Conservation (phyloP, 2,888 invertebrate species). For the Troilus luridus region DNA sequence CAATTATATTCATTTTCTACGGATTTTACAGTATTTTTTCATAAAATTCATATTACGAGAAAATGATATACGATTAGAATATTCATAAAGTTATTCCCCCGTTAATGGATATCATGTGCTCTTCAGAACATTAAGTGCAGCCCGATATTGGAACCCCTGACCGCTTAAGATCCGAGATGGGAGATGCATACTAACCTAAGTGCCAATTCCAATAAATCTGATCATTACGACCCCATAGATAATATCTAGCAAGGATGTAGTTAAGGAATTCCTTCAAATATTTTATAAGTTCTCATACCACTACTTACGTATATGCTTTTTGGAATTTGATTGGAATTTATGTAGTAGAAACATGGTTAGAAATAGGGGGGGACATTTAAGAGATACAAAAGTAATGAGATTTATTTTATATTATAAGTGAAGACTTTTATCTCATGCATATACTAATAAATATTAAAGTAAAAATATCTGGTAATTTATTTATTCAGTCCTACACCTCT, state of each 20-base stretch:
- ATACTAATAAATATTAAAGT: too few relatives aligned
- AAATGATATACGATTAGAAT: neutral
- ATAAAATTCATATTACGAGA: neutral
- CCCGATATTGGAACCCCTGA: neutral
- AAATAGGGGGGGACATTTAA: too few relatives aligned
- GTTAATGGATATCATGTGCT: neutral
- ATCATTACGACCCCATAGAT: neutral
- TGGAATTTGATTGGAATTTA: too few relatives aligned
- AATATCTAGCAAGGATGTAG: neutral
- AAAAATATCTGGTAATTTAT: too few relatives aligned
- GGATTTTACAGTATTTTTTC: neutral
- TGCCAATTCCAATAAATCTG: constrained; percentile 15
- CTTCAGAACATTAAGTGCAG: neutral
- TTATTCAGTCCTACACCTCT: too few relatives aligned
- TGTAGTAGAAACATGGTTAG: too few relatives aligned
- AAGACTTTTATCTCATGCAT: too few relatives aligned
- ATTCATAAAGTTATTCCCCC: neutral
- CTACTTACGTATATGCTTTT: too few relatives aligned
- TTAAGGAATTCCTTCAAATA: neutral
- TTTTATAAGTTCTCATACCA: neutral
- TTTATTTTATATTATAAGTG: too few relatives aligned
- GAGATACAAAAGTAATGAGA: too few relatives aligned
- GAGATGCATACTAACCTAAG: neutral
- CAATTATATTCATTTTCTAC: too few relatives aligned
- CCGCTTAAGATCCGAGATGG: neutral